Evolutionary conservation across 2,113 vertebrate species (phyloP).

Genomic region (Morone saxatilis): DNA sequence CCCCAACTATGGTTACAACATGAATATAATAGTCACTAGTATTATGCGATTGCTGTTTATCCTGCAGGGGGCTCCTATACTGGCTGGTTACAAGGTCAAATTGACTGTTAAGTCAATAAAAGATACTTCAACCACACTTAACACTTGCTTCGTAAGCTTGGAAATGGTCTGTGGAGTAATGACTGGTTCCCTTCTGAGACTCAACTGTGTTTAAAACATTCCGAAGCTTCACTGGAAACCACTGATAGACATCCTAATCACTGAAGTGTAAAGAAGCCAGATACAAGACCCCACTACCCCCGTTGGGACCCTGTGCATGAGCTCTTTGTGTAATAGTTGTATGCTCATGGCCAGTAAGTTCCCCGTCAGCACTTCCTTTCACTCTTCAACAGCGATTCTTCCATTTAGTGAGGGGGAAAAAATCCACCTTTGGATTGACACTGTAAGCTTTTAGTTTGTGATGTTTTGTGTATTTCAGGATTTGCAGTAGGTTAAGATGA

Average conservation of each 20-base stretch:
- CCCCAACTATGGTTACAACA: neutral
- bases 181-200: conserved; percentile 61
- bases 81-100: conserved; percentile 52
- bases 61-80: conserved; percentile 20
- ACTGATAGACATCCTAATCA: conserved; percentile 61
- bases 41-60: conserved; percentile 31
- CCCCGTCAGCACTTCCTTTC: conserved; percentile 36
- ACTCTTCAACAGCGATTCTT: neutral
- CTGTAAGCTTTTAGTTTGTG: conserved; percentile 25
- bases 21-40: conserved; percentile 4
- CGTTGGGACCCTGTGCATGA: conserved; percentile 38
- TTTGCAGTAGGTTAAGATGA: neutral
- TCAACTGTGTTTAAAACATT: conserved; percentile 62
- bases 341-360: conserved; percentile 27
- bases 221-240: conserved; percentile 52
- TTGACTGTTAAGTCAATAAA: conserved; percentile 70
- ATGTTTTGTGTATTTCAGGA: neutral
- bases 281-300: conserved; percentile 53
- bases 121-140: conserved; percentile 40
- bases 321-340: conserved; percentile 54
- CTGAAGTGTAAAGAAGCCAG: conserved; percentile 65
- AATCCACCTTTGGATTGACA: conserved; percentile 6
- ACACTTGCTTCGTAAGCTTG: conserved; percentile 45
- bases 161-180: conserved; percentile 63
- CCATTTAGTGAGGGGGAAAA: neutral